Evolutionary conservation across 2,888 invertebrate species (phyloP), one percentile per base, ranked within the genome.

Genomic region (Microplitis deprimator): DNA sequence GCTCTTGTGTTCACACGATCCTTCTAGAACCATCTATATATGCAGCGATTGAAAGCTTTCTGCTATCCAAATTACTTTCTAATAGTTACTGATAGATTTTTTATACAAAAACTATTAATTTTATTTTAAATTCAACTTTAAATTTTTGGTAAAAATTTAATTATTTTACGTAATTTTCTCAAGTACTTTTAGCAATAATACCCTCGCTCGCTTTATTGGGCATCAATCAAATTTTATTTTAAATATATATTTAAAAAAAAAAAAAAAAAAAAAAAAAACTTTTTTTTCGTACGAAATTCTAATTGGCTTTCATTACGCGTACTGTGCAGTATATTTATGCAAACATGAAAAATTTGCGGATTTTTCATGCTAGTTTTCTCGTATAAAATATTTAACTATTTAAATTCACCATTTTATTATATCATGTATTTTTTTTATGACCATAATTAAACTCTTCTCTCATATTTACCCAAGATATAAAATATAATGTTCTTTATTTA

Each of bases 61-160:
- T 60, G 13, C 17, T 50, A 62, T 39, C 69, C 7, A 74, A 77
- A 77, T 71, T 77, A 74, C 77, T 77, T 71, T 38, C 38, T 64
- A 62, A 62, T 16, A 62, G 20, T 17, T 20, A 13, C 4, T 62
- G 7, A 62, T 39, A 38, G 39, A 68, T 74, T 70, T 65, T 13
- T 5, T 69, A 20, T 62, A 41, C n/a, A 16, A 41, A 7, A 62
- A 61, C 20, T 6, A 20, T 29, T 6, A 65, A 65, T 62, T 59
- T 59, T 59, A 13, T 59, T 59, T 59, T 59, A 59, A 59, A 59
- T 5, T 6, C n/a, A 61, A 62, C 62, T 73, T 41, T 50, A 73
- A 41, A 40, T 29, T 29, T 4, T 29, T 29, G 0, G 3, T 29
- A 29, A 29, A 29, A 29, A 4, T 29, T 29, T 0, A 29, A 29